phyloP scores from a whole-genome alignment of 2,113 vertebrate genomes.

The Plectropomus leopardus region DNA sequence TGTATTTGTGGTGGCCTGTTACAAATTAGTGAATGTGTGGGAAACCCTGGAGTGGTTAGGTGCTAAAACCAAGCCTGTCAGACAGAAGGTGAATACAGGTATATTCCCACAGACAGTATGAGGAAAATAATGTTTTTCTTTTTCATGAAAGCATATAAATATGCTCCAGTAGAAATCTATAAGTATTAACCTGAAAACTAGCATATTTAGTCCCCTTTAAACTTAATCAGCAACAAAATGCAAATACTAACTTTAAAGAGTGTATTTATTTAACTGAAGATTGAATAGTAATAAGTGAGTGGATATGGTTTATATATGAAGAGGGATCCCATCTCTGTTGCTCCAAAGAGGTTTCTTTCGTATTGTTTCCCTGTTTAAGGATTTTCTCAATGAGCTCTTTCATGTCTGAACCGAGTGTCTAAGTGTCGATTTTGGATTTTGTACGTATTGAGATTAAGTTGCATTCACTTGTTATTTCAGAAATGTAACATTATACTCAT shows the following conservation, averaged over 20 bases:
- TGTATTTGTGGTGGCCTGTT: too few species aligned
- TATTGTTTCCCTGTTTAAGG: background rate
- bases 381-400: background rate
- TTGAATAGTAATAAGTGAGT: background rate
- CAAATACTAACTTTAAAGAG: background rate
- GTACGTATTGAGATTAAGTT: background rate
- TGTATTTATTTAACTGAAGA: background rate
- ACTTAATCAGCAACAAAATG: background rate
- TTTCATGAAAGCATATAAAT: too few species aligned
- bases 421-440: background rate
- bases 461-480: background rate
- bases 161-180: too few species aligned
- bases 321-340: background rate
- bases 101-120: too few species aligned
- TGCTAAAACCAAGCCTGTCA: too few species aligned
- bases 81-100: too few species aligned
- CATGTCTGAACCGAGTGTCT: background rate
- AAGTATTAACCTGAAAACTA: too few species aligned
- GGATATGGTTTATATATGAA: background rate
- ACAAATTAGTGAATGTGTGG: too few species aligned
- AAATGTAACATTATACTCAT: background rate
- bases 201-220: background rate
- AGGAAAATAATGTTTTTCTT: too few species aligned
- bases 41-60: too few species aligned
- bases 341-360: background rate